Base-by-base conservation (phyloP, 2,797 vertebrate species). In the Antennarius maculatus region DNA sequence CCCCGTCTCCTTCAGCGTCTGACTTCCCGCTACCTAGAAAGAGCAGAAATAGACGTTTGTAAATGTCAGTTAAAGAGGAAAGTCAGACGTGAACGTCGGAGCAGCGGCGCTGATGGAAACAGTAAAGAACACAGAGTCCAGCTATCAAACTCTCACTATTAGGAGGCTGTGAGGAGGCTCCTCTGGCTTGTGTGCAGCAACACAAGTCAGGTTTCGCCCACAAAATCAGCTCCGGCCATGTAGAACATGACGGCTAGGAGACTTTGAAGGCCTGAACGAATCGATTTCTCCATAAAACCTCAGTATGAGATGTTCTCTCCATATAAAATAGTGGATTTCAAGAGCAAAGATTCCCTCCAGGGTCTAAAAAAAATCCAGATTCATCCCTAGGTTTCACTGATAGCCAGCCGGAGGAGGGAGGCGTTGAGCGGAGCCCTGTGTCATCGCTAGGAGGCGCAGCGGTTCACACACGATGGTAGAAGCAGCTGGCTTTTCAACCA, bases 21-120 rank as follows among this genome's bases (percentile, higher is more conserved):
- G 95, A 85, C 92, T 92, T 74, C 95, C 95, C 6, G 93, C 93
- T 76, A 97, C 93, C 97, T 99, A 46, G 5, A 69, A 58, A 71
- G 48, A 31, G 31, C 37, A n/a, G 62, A 71, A 45, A 54, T 3
- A 27, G n/a, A 69, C 45, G 68, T 43, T 56, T 70, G 18, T 45
- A 59, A 37, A 48, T 29, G 48, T 82, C 48, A 71, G 12, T 23
- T 14, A 9, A 15, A 7, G 2, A 2, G 34, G 7, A 4, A 11
- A 63, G 56, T 3, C 15, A 52, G 34, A 46, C 3, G 11, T 49
- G 51, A 54, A 39, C 51, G 5, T 16, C 2, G 63, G 61, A 16
- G 34, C 57, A 57, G 39, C 8, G 31, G 49, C 2, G 51, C 69
- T 55, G 51, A 57, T 61, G 54, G 15, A 55, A 39, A 47, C 37